A percentile compares a stretch with the other conserved stretches of the same genome.
Conservation (phyloP, 2,797 vertebrate species). For the Pangasius mekongensis region DNA sequence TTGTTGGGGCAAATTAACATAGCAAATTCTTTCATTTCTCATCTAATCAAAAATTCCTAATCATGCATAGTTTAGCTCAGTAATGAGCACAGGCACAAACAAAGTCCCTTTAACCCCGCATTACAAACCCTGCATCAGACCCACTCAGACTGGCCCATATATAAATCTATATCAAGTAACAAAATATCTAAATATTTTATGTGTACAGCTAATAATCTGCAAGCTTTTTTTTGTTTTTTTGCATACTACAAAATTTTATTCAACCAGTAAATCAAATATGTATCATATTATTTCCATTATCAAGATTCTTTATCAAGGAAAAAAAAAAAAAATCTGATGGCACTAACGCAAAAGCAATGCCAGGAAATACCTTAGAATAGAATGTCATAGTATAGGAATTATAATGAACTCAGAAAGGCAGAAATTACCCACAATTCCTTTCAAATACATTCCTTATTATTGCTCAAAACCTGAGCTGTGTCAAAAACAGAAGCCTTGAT, state of each 20-base stretch:
- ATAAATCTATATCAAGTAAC: neutral
- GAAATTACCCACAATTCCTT: neutral
- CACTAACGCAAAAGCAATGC: neutral
- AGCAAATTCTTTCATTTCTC: neutral
- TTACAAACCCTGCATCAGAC: neutral
- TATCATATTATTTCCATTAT: neutral
- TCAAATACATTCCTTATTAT: neutral
- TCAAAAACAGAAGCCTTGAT: neutral
- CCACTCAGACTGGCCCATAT: neutral
- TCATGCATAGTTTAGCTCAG: slow-evolving; percentile 52
- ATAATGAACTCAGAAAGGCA: neutral
- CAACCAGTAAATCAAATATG: neutral
- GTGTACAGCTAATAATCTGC: neutral
- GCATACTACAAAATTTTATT: neutral
- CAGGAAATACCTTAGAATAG: neutral
- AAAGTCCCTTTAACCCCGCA: neutral
- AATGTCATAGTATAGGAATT: slow-evolving; percentile 8
- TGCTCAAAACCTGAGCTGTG: slow-evolving; percentile 9
- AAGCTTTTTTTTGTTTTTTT: neutral
- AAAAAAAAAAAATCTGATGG: neutral
- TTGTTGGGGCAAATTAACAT: neutral
- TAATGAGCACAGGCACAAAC: slow-evolving; percentile 16
- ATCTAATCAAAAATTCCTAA: neutral
- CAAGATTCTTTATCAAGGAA: neutral
- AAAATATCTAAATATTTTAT: slow-evolving; percentile 3